Evolutionary conservation across 1,140 invertebrate genomes (phyloP).

Genomic region (Diabrotica undecimpunctata): DNA sequence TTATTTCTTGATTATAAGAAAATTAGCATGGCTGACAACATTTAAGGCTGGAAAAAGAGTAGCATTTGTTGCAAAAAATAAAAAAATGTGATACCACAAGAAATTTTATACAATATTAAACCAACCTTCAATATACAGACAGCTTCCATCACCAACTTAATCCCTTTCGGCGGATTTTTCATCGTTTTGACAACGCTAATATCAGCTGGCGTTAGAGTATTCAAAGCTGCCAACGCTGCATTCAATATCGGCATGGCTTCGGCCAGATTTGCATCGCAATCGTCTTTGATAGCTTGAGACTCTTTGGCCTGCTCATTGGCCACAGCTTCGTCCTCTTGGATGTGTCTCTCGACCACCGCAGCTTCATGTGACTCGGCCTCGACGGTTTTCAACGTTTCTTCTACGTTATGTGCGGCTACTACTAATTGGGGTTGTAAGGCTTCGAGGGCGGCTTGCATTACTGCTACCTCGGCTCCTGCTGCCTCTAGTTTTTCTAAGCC

Average conservation of each 20-base stretch:
- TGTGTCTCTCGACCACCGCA: constrained; percentile 64
- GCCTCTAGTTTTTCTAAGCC: constrained; percentile 84
- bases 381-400: constrained; percentile 72
- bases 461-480: constrained; percentile 76
- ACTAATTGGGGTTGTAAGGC: constrained; percentile 85
- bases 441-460: constrained; percentile 82
- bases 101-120: too few species aligned
- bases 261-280: constrained; percentile 90
- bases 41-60: constrained; percentile 37
- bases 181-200: constrained; percentile 95
- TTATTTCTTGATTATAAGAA: constrained; percentile 44
- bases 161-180: constrained; percentile 93
- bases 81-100: too few species aligned
- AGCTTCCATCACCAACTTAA: constrained; percentile 94
- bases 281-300: constrained; percentile 86
- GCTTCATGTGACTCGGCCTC: constrained; percentile 83
- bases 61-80: neutral
- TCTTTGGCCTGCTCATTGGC: constrained; percentile 66
- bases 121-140: constrained; percentile 87
- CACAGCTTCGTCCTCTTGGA: constrained; percentile 50
- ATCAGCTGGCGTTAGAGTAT: constrained; percentile 87
- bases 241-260: constrained; percentile 92
- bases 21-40: constrained; percentile 41
- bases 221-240: constrained; percentile 82
- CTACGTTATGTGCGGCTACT: constrained; percentile 78